Conservation (phyloP, 2,888 invertebrate genomes). For the Tupiocoris notatus region DNA sequence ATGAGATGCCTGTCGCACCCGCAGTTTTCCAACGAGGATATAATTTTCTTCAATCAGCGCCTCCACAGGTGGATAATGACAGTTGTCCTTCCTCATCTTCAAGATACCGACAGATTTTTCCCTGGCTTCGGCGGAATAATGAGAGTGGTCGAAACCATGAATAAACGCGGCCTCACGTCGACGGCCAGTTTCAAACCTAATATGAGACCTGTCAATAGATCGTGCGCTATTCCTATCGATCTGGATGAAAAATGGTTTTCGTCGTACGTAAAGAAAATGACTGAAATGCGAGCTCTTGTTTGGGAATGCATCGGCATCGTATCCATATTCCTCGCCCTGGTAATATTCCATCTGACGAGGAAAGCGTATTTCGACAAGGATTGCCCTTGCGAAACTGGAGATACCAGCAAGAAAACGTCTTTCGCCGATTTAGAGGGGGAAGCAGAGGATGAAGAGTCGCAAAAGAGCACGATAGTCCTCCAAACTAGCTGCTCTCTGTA, state of each 20-base stretch:
- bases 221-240: conserved; percentile 1
- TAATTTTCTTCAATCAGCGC: conserved; percentile 45
- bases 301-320: not conserved
- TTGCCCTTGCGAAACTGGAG: not conserved
- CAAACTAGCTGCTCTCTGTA: conserved; percentile 12
- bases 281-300: not conserved
- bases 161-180: conserved; percentile 44
- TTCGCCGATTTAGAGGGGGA: not conserved
- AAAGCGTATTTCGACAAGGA: conserved; percentile 4
- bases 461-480: not conserved
- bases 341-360: not conserved
- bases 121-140: conserved; percentile 49
- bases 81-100: conserved; percentile 10
- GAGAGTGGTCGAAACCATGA: conserved; percentile 49
- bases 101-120: conserved; percentile 46
- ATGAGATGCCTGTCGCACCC: conserved; percentile 46
- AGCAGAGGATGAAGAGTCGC: not conserved
- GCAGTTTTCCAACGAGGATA: conserved; percentile 42
- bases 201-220: not conserved
- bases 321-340: not conserved
- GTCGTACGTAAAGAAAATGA: not conserved
- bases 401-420: not conserved
- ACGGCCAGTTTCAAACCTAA: conserved; percentile 15
- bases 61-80: conserved; percentile 26
- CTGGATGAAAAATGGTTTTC: conserved; percentile 32